Evolutionary conservation across 35 echinoderm and acorn worm genomes (phyloP).

Genomic region (Ptychodera flava): DNA sequence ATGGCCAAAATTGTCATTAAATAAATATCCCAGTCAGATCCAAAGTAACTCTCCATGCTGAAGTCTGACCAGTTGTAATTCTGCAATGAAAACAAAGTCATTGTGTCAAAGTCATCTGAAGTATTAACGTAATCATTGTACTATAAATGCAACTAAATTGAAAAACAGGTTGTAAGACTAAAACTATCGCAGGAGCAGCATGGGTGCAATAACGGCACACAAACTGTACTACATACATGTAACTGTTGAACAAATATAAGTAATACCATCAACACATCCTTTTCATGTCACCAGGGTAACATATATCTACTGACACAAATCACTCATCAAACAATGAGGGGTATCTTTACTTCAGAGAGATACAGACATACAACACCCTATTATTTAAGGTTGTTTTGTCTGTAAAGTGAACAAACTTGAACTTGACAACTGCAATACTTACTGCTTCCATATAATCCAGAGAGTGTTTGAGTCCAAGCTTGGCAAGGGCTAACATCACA

Average conservation of each 20-base stretch:
- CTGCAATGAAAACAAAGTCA: neutral
- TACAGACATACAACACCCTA: too few species aligned
- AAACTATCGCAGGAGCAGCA: neutral
- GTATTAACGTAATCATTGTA: neutral
- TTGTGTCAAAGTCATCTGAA: neutral
- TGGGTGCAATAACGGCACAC: neutral
- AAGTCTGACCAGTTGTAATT: neutral
- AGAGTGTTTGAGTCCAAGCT: conserved; percentile 60
- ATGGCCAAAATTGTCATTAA: conserved; percentile 8
- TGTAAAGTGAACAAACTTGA: too few species aligned
- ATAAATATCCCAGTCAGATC: conserved; percentile 14
- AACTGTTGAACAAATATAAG: too few species aligned
- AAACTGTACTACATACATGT: neutral
- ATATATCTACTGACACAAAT: too few species aligned
- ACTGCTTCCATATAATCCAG: conserved; percentile 88
- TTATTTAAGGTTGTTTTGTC: too few species aligned
- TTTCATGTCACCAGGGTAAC: too few species aligned
- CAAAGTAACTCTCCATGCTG: neutral
- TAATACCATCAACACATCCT: too few species aligned
- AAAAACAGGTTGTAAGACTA: neutral
- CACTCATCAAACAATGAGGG: too few species aligned
- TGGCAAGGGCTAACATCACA: conserved; percentile 83
- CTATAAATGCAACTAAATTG: neutral
- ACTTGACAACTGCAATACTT: too few species aligned
- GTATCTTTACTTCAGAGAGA: too few species aligned